Base-by-base conservation (phyloP, 2,888 invertebrate genomes). In the Melipona bicolor region DNA sequence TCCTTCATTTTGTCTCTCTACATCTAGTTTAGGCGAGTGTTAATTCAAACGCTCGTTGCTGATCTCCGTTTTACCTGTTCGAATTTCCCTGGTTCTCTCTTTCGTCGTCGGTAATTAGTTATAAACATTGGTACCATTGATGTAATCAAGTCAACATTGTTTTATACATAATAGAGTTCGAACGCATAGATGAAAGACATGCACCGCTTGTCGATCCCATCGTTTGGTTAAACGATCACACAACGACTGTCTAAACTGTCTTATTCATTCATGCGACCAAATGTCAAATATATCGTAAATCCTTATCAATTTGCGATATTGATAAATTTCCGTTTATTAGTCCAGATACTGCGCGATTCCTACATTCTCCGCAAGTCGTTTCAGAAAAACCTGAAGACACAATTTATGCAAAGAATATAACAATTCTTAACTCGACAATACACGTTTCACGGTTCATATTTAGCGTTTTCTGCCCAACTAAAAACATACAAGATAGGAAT, bases 21-120 rank as follows among this genome's bases (percentile, higher is more conserved):
- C 67, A 11, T 43, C 84, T 70, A 72, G 11, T 19, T 54, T 62
- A 21, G 36, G 17, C 59, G 50, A 74, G 69, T 78, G 83, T 78
- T 76, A 65, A 32, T 80, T 80, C 61, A 52, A 75, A 9, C 69
- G 67, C 36, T n/a, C 65, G 61, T 36, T 24, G 17, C 56, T 36
- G 27, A 43, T 74, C 81, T 74, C 76, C 64, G 36, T 61, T 52
- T 27, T 50, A 3, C 4, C 27, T 56, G 56, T 64, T 59, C n/a
- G 52, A 43, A 50, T 13, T 21, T 6, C 61, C 27, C 59, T 21
- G 24, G 67, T 72, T 77, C 76, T 9, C 68, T 43, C 79, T 80
- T 88, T 82, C 76, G 59, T 64, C 74, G 15, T n/a, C 72, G 79
- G 76, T 91, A 90, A 91, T 91, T 90, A 91, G 89, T 90, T 90